Base-by-base conservation (phyloP, 2,113 vertebrate species). In the Megaleporinus macrocephalus region DNA sequence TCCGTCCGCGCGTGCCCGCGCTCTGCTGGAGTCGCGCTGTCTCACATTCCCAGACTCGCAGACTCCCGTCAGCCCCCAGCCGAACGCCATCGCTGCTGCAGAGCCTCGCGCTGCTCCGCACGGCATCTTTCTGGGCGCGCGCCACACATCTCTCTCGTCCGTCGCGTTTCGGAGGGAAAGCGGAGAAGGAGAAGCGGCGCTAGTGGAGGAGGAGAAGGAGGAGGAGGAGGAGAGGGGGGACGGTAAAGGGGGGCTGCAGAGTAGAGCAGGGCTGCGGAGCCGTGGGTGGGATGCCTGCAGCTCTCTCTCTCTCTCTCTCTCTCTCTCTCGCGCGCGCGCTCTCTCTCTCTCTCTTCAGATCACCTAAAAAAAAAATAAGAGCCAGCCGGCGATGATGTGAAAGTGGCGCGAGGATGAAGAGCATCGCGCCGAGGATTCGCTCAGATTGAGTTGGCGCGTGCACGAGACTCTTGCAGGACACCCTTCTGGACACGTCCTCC, bases 31-130 rank as follows among this genome's bases (percentile, higher is more conserved):
- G 57, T 61, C 24, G 5, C 24, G 57, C 57, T 61, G 57, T 61
- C 57, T 61, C 57, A 61, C 57, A 61, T 61, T 61, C 57, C 57
- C 57, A 61, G 57, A 61, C 57, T 61, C 57, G 4, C 53, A 57
- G 53, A 57, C 53, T 57, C 20, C 53, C 15, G 18, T 57, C 53
- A 57, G 53, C 53, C n/a, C 53, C 18, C 53, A 57, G 53, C 53
- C 53, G 18, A n/a, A 57, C 49, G 53, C 22, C 53, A n/a, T 22
- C 53, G 53, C 53, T n/a, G 20, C 53, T 57, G 53, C 53, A 55
- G 53, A 55, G 18, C 12, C 57, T 26, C 57, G n/a, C 57, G 24
- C 57, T 13, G 6, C 24, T 13, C n/a, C 7, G 22, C 57, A 55
- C 20, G 0, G 53, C 53, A 5, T 13, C 53, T 7, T 36, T 7